Percentiles rank a stretch among this genome's conserved stretches.
phyloP scores from a whole-genome alignment of 2,113 vertebrate species.

The Leptodactylus fuscus region DNA sequence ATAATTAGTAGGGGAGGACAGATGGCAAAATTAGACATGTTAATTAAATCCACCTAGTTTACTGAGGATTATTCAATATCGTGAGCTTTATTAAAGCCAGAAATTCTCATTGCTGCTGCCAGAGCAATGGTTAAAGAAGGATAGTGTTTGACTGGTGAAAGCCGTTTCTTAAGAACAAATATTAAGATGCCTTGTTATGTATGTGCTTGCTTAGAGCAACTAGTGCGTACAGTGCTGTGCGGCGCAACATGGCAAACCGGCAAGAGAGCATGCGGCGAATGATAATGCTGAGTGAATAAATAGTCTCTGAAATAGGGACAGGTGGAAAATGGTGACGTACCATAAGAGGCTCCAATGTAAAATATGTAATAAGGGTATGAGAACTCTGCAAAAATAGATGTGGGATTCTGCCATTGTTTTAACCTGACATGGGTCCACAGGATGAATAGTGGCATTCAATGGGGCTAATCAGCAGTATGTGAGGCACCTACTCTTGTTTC shows the following conservation, averaged over 20 bases:
- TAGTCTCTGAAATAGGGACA: no score
- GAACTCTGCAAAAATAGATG: no score
- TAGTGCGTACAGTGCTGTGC: neutral
- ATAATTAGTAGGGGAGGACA: conserved; percentile 60
- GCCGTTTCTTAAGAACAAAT: neutral
- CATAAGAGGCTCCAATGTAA: neutral
- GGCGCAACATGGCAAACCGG: neutral
- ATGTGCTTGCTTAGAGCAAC: neutral
- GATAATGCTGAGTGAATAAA: no score
- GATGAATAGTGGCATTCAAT: no score
- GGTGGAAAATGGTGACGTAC: neutral
- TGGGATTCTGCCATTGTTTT: no score
- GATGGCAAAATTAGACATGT: conserved; percentile 61
- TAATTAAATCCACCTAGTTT: conserved; percentile 62
- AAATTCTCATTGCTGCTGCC: conserved; percentile 12
- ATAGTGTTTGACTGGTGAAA: conserved; percentile 8
- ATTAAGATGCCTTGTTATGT: neutral
- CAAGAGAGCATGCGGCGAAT: neutral
- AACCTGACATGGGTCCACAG: no score
- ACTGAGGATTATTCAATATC: conserved; percentile 57
- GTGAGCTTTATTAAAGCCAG: conserved; percentile 54
- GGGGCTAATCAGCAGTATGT: no score
- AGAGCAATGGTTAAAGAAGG: conserved; percentile 30
- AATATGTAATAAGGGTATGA: neutral
- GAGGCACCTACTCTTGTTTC: no score